phyloP scores from a whole-genome alignment of 1,140 invertebrate genomes.

The Atta colombica region DNA sequence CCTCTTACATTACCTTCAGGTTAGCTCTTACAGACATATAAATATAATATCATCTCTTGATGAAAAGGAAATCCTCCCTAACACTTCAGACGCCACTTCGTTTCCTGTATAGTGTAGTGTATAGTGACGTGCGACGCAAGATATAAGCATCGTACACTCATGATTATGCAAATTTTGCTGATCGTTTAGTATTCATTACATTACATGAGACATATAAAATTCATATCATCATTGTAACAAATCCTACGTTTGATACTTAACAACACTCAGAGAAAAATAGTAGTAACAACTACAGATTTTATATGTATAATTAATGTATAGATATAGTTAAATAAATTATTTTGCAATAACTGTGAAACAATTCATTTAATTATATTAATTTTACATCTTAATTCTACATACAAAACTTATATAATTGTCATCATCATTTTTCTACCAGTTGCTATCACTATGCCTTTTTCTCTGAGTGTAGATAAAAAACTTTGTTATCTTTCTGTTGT shows the following conservation, averaged over 20 bases:
- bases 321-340: too few species aligned
- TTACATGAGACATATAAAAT: background rate
- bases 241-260: background rate
- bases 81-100: constrained; percentile 76
- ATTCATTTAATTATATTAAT: too few species aligned
- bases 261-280: too few species aligned
- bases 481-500: background rate
- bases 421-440: too few species aligned
- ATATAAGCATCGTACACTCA: constrained; percentile 30
- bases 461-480: background rate
- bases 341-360: too few species aligned
- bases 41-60: constrained; percentile 26
- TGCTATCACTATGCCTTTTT: too few species aligned
- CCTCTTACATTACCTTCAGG: constrained; percentile 4
- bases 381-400: too few species aligned
- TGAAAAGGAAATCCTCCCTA: constrained; percentile 75
- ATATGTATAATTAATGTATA: too few species aligned
- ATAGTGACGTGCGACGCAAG: constrained; percentile 13
- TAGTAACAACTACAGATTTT: too few species aligned
- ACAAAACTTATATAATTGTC: too few species aligned
- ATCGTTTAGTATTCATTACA: background rate
- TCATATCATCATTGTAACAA: background rate
- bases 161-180: background rate
- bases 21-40: constrained; percentile 43
- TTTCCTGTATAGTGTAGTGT: background rate